These are phyloP conservation scores for Hypotaenidia philippensis DNA, from an alignment of 2,797 vertebrate species.

Conservation along the genomic window DNA sequence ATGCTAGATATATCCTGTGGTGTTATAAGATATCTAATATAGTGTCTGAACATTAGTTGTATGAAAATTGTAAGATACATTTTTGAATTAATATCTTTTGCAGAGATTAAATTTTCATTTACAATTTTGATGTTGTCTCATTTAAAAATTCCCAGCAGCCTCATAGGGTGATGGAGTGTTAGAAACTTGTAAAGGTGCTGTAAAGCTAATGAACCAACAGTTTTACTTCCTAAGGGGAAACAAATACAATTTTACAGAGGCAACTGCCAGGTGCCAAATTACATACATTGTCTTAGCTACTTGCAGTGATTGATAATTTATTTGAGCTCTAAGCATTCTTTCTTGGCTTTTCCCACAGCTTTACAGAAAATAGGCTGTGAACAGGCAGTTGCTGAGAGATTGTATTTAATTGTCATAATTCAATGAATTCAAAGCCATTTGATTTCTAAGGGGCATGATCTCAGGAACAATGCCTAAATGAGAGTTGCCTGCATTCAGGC, in stretches of 20 bases:
- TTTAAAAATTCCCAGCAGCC: not conserved
- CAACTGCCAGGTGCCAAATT: slow-evolving; percentile 33
- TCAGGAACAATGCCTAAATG: not conserved
- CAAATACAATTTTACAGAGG: not conserved
- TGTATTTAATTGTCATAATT: slow-evolving; percentile 58
- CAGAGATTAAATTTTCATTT: not conserved
- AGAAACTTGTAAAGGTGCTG: slow-evolving; percentile 12
- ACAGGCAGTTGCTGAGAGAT: slow-evolving; percentile 37
- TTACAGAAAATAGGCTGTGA: slow-evolving; percentile 47
- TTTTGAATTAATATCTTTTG: not conserved
- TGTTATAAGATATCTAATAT: not conserved
- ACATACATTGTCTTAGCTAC: slow-evolving; percentile 1
- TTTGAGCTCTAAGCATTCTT: not conserved
- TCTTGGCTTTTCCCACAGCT: slow-evolving; percentile 6
- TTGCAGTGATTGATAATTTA: slow-evolving; percentile 43
- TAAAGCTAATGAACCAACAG: slow-evolving; percentile 29
- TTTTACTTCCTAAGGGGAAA: slow-evolving; percentile 31
- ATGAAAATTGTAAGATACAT: not conserved
- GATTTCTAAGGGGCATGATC: not conserved
- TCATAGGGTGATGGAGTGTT: not conserved
- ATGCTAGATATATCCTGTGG: not conserved
- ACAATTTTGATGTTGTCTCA: not conserved
- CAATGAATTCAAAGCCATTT: slow-evolving; percentile 34
- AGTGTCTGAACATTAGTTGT: not conserved
- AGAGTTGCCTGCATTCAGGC: not conserved